Percentiles rank a stretch among this genome's conserved stretches.
Evolutionary conservation across 2,113 vertebrate genomes (phyloP).

Genomic region (Pachyramphus minor): DNA sequence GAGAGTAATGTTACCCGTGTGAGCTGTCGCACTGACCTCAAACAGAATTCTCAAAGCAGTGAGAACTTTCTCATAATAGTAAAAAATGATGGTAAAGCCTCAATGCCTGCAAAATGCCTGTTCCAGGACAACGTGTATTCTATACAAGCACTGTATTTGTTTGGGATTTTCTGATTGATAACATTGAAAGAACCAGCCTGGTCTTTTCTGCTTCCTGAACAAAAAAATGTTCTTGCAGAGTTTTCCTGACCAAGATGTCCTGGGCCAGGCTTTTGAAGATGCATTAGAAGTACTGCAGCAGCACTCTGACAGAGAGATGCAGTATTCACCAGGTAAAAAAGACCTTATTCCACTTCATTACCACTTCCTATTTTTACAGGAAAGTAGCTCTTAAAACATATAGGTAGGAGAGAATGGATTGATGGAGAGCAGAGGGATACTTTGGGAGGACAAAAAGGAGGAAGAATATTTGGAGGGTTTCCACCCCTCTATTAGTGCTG

Average conservation of each 20-base stretch:
- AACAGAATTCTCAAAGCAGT: not conserved
- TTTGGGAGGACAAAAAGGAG: not conserved
- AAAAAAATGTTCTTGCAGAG: slow-evolving; percentile 65
- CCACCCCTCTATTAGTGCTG: not conserved
- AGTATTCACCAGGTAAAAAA: slow-evolving; percentile 72
- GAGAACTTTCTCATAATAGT: not conserved
- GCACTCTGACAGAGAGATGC: slow-evolving; percentile 79
- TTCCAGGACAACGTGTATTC: not conserved
- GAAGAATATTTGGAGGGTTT: not conserved
- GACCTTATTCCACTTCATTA: not conserved
- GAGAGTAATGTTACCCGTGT: not conserved
- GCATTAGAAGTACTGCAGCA: slow-evolving; percentile 91
- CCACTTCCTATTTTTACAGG: not conserved
- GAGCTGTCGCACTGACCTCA: not conserved
- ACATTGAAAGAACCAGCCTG: not conserved
- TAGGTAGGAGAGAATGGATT: not conserved
- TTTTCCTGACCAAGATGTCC: slow-evolving; percentile 80
- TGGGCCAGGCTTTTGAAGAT: slow-evolving; percentile 90
- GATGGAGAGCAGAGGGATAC: not conserved
- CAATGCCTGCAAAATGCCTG: not conserved
- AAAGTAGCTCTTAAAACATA: not conserved
- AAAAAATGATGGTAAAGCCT: not conserved
- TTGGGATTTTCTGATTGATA: not conserved
- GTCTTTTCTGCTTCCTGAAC: not conserved
- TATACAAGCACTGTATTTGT: not conserved